Evolutionary conservation across 2,888 invertebrate species (phyloP).

Genomic region (Malthinus seriepunctatus): DNA sequence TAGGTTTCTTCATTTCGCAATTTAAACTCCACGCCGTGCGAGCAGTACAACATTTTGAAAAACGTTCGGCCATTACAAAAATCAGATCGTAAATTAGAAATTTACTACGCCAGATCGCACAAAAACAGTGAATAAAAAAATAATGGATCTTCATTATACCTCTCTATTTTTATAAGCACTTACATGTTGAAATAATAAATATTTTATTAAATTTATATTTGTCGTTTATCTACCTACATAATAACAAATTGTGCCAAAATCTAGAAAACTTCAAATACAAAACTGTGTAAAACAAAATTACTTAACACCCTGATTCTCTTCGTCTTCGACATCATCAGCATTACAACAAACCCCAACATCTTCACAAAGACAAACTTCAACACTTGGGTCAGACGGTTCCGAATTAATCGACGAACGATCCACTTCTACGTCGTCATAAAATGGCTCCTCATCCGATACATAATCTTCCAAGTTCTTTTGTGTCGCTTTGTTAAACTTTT

Average conservation of each 20-base stretch:
- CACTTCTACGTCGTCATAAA: slow-evolving; percentile 11
- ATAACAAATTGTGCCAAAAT: too few species aligned
- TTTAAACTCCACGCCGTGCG: slow-evolving; percentile 51
- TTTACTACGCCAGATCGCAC: slow-evolving; percentile 51
- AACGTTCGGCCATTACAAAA: slow-evolving; percentile 51
- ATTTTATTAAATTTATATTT: too few species aligned
- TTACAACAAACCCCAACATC: background rate
- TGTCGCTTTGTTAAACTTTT: slow-evolving; percentile 9
- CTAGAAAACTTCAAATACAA: too few species aligned
- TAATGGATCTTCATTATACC: too few species aligned
- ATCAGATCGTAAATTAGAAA: slow-evolving; percentile 47
- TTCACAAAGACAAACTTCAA: background rate
- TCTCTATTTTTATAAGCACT: too few species aligned
- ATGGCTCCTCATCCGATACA: slow-evolving; percentile 22
- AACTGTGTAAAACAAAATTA: too few species aligned
- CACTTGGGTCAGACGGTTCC: background rate
- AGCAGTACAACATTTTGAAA: slow-evolving; percentile 49
- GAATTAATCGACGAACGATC: slow-evolving; percentile 10
- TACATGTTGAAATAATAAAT: too few species aligned
- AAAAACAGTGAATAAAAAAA: slow-evolving; percentile 39
- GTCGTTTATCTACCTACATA: too few species aligned
- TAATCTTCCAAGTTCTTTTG: slow-evolving; percentile 19
- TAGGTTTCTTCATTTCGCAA: slow-evolving; percentile 50
- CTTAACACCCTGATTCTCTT: background rate
- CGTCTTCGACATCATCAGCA: background rate